phyloP scores from a whole-genome alignment of 2,888 invertebrate genomes.

The Tiphia femorata region DNA sequence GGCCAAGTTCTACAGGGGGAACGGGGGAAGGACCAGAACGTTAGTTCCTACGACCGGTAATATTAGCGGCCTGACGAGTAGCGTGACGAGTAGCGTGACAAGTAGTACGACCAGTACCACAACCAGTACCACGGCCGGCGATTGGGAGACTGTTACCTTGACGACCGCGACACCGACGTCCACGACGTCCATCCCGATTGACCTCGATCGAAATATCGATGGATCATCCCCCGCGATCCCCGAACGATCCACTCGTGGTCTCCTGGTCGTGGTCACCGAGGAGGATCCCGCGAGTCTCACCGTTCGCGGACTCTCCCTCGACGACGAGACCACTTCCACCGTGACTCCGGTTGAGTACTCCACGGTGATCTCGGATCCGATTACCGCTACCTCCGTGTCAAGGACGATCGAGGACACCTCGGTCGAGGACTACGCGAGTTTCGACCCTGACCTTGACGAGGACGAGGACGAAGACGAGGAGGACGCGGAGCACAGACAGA shows the following conservation, averaged over 20 bases:
- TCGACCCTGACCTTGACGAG: background rate
- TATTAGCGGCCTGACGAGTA: too few relatives aligned
- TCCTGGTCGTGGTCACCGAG: conserved; percentile 17
- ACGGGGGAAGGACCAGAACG: conserved; percentile 10
- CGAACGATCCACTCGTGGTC: background rate
- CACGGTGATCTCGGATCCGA: too few relatives aligned
- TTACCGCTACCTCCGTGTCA: conserved; percentile 12
- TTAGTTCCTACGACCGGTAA: too few relatives aligned
- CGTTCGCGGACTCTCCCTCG: background rate
- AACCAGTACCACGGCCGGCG: too few relatives aligned
- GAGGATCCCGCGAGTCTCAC: conserved; percentile 29
- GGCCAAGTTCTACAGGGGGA: too few relatives aligned
- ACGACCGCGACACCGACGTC: conserved; percentile 12
- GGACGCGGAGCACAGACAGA: conserved; percentile 21
- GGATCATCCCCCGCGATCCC: too few relatives aligned
- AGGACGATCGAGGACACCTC: conserved; percentile 20
- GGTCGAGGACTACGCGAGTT: conserved; percentile 5
- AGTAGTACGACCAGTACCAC: too few relatives aligned
- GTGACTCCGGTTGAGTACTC: conserved; percentile 13
- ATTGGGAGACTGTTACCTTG: too few relatives aligned
- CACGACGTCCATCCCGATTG: conserved; percentile 3
- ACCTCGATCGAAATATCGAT: too few relatives aligned
- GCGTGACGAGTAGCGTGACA: too few relatives aligned
- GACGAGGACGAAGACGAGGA: conserved; percentile 13
- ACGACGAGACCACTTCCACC: conserved; percentile 17